These are phyloP conservation scores for Theonella swinhoei DNA, from an alignment of 37 sponge, comb jelly and placozoan genomes.

Conservation along the genomic window DNA sequence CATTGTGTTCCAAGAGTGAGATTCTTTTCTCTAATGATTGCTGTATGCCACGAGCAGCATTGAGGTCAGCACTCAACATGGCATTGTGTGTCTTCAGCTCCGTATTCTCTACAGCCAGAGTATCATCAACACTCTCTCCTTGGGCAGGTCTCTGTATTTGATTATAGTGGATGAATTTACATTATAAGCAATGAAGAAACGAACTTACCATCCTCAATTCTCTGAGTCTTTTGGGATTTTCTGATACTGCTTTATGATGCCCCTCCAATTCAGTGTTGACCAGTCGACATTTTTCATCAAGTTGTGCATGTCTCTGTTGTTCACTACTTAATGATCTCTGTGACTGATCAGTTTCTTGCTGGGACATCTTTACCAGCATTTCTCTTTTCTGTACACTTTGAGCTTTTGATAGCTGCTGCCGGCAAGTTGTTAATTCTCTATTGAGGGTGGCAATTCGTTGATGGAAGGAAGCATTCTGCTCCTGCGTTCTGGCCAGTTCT, in stretches of 20 bases:
- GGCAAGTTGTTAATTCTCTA: neutral
- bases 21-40: neutral
- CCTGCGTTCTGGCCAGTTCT: neutral
- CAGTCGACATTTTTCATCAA: neutral
- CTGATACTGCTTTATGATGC: neutral
- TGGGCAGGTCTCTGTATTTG: neutral
- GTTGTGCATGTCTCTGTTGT: neutral
- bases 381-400: neutral
- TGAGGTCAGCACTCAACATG: neutral
- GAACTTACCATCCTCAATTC: neutral
- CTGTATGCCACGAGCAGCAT: neutral
- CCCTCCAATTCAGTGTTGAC: neutral
- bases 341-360: neutral
- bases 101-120: neutral
- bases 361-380: neutral
- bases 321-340: neutral
- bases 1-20: neutral
- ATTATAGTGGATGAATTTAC: too few relatives aligned
- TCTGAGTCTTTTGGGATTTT: neutral
- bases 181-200: neutral
- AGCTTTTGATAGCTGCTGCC: neutral
- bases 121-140: too few relatives aligned
- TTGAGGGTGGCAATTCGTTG: neutral
- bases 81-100: conserved; percentile 5
- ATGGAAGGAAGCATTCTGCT: neutral